Conservation (phyloP, 2,113 vertebrate species). For the Tonatia bakeri region DNA sequence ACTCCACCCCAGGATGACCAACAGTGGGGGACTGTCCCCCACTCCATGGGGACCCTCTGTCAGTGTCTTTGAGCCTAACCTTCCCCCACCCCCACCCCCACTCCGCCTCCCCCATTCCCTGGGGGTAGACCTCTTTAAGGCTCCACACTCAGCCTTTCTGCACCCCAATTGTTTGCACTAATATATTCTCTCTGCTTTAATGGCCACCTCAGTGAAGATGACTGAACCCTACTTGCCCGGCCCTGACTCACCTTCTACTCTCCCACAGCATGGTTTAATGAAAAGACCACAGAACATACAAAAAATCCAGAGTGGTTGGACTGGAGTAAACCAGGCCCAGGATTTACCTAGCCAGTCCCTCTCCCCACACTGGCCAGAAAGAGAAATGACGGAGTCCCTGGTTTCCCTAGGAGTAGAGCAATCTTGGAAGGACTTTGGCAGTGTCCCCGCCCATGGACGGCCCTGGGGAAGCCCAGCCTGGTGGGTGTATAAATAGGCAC, state of each 20-base stretch:
- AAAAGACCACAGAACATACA: neutral
- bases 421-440: neutral
- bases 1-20: too few species aligned
- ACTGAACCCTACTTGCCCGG: neutral
- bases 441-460: constrained; percentile 11
- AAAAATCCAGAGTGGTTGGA: neutral
- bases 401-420: neutral
- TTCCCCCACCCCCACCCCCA: neutral
- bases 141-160: neutral
- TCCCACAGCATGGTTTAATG: neutral
- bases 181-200: neutral
- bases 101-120: neutral
- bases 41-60: neutral
- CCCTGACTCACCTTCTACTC: neutral
- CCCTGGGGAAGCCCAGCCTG: neutral
- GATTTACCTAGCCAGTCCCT: neutral
- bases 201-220: neutral
- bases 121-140: neutral
- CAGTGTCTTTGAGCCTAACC: neutral
- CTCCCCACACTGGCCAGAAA: neutral
- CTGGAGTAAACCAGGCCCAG: neutral
- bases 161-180: neutral
- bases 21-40: too few species aligned
- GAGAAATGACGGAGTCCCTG: neutral
- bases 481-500: constrained; percentile 30